phyloP scores from a whole-genome alignment of 2,888 invertebrate genomes.

The Dorcus parallelipipedus region DNA sequence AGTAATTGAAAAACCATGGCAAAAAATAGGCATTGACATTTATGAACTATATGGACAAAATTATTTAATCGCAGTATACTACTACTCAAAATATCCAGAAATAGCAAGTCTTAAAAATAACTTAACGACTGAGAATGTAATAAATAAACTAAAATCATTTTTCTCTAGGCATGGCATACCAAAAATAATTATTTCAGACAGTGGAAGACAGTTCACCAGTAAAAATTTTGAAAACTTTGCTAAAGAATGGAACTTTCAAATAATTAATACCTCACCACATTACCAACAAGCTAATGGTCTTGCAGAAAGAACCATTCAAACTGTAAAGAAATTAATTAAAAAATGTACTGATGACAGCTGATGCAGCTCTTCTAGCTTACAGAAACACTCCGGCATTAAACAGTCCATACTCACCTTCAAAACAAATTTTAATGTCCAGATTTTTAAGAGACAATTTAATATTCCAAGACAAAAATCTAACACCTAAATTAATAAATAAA shows the following conservation, averaged over 20 bases:
- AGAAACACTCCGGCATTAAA: slow-evolving; percentile 16
- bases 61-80: slow-evolving; percentile 2
- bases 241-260: slow-evolving; percentile 23
- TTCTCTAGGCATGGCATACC: slow-evolving; percentile 14
- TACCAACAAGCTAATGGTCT: slow-evolving; percentile 19
- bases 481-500: too few species aligned
- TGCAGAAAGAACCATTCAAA: slow-evolving; percentile 19
- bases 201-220: slow-evolving; percentile 25
- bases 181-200: slow-evolving; percentile 21
- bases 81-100: slow-evolving; percentile 5
- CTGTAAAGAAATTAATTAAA: slow-evolving; percentile 14
- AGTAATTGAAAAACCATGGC: not conserved
- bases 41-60: not conserved
- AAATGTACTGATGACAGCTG: slow-evolving; percentile 12
- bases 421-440: slow-evolving; percentile 8
- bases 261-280: slow-evolving; percentile 17
- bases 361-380: slow-evolving; percentile 14
- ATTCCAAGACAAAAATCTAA: too few species aligned
- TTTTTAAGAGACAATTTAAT: too few species aligned
- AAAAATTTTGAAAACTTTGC: slow-evolving; percentile 18
- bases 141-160: slow-evolving; percentile 9
- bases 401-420: slow-evolving; percentile 9
- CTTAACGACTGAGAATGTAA: slow-evolving; percentile 8
- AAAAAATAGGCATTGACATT: slow-evolving; percentile 1
- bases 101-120: slow-evolving; percentile 3